Conservation (phyloP, 2,113 vertebrate species). For the Dasyprocta punctata region DNA sequence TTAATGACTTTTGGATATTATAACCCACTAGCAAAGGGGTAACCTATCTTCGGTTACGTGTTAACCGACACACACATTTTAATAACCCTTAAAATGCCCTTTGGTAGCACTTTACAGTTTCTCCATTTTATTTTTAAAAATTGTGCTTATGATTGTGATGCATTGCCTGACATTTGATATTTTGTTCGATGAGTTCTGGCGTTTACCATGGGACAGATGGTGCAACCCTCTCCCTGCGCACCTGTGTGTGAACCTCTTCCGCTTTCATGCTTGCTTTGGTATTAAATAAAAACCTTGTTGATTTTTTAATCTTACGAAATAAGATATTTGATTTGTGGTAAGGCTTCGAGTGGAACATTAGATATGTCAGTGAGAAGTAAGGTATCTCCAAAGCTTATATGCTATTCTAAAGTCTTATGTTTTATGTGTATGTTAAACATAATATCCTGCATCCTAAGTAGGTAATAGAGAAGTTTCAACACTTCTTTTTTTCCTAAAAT, state of each 20-base stretch:
- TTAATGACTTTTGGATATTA: not conserved
- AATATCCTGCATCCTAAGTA: not conserved
- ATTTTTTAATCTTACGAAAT: slow-evolving; percentile 8
- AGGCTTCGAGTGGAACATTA: not conserved
- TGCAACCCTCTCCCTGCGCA: fast-evolving
- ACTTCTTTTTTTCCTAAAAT: not conserved
- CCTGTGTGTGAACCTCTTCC: fast-evolving
- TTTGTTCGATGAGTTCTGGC: not conserved
- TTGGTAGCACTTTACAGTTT: not conserved
- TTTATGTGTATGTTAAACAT: not conserved
- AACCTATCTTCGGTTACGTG: slow-evolving; percentile 23
- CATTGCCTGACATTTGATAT: not conserved
- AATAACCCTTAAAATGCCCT: slow-evolving; percentile 34
- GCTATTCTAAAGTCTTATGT: not conserved
- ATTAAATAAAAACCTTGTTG: not conserved
- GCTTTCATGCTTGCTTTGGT: not conserved
- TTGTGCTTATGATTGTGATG: not conserved
- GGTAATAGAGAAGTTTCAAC: not conserved
- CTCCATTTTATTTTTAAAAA: slow-evolving; percentile 63
- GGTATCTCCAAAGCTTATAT: not conserved
- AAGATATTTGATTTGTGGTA: not conserved
- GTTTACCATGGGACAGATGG: not conserved
- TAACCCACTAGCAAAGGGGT: not conserved
- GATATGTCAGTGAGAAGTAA: not conserved
- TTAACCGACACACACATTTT: slow-evolving; percentile 9